Conservation (phyloP, 2,888 invertebrate species). For the Tenthredo mesomela region DNA sequence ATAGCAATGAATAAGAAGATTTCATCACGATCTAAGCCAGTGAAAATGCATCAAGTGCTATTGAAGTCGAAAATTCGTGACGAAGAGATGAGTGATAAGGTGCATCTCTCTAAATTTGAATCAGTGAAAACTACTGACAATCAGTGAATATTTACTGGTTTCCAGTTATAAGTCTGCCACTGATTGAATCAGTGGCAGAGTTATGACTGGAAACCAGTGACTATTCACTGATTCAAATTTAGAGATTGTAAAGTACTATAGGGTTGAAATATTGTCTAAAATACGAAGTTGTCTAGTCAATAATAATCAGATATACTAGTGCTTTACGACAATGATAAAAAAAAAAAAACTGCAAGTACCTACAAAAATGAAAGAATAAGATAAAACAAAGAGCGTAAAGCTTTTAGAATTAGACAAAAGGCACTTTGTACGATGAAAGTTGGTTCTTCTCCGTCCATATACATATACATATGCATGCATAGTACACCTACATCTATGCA, state of each 20-base stretch:
- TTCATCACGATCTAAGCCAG: neutral
- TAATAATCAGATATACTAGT: neutral
- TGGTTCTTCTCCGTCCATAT: neutral
- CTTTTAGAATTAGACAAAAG: neutral
- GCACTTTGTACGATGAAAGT: constrained; percentile 31
- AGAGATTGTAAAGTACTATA: too few species aligned
- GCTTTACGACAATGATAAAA: neutral
- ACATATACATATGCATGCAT: neutral
- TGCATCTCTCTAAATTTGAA: too few species aligned
- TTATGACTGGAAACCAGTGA: too few species aligned
- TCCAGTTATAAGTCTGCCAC: too few species aligned
- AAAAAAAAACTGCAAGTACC: neutral
- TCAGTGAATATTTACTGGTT: too few species aligned
- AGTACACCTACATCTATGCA: constrained; percentile 9
- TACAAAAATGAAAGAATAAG: neutral
- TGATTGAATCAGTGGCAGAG: too few species aligned
- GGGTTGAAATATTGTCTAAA: too few species aligned
- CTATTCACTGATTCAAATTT: too few species aligned
- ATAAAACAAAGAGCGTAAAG: neutral
- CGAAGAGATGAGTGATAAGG: neutral
- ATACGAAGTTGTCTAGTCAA: neutral
- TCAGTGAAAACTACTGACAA: too few species aligned
- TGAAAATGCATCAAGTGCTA: neutral
- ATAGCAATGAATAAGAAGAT: neutral
- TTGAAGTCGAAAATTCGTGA: neutral